These are phyloP conservation scores for Syndactyla subalaris DNA, from an alignment of 2,797 vertebrate species.

Conservation along the genomic window DNA sequence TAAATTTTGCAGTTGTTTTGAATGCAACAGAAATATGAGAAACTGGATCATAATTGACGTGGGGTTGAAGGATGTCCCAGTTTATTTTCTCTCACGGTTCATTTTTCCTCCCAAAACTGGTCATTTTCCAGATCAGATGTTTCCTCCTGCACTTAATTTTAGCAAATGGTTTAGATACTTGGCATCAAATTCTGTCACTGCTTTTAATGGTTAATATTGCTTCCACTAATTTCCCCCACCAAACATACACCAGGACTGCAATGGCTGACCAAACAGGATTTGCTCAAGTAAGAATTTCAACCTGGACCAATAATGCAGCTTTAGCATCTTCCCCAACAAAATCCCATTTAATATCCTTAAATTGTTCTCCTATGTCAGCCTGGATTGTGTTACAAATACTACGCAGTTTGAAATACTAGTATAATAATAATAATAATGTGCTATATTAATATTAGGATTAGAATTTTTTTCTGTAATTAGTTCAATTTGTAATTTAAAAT, in stretches of 20 bases:
- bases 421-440: neutral
- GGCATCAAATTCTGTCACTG: neutral
- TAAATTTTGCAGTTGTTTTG: conserved; percentile 19
- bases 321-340: neutral
- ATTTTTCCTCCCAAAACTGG: neutral
- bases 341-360: conserved; percentile 11
- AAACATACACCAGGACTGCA: neutral
- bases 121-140: neutral
- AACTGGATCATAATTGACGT: neutral
- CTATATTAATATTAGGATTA: conserved; percentile 8
- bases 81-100: neutral
- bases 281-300: conserved; percentile 4
- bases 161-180: neutral
- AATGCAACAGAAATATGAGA: neutral
- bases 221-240: neutral
- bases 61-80: neutral
- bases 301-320: neutral
- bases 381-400: neutral
- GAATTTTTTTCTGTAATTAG: neutral
- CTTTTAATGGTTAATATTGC: neutral
- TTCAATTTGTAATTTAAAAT: conserved; percentile 52
- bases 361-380: neutral
- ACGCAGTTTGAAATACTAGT: neutral
- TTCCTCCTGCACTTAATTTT: conserved; percentile 1
- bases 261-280: conserved; percentile 13